These are phyloP conservation scores for Platalea minor DNA, from an alignment of 2,797 vertebrate genomes.

Conservation along the genomic window DNA sequence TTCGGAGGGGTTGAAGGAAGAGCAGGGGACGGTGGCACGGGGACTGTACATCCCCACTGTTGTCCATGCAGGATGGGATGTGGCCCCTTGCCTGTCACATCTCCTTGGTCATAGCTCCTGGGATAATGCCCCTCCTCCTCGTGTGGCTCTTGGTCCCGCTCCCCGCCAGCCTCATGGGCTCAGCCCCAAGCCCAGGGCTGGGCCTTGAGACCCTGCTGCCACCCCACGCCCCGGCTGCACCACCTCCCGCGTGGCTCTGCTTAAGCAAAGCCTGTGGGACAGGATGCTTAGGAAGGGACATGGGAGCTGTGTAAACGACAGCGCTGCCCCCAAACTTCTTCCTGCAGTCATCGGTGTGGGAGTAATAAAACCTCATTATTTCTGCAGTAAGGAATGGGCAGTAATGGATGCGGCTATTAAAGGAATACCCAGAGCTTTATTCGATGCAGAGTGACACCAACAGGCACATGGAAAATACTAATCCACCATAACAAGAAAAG, in stretches of 20 bases:
- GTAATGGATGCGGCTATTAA: accelerated
- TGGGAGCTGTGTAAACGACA: accelerated
- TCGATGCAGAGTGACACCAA: neutral
- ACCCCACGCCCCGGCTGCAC: neutral
- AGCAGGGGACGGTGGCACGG: neutral
- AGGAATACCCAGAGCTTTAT: neutral
- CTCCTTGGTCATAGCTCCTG: neutral
- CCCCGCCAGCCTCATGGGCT: neutral
- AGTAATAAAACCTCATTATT: neutral
- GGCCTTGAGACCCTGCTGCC: neutral
- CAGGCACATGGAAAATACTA: neutral
- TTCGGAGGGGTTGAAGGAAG: too few relatives aligned
- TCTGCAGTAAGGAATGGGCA: too few relatives aligned
- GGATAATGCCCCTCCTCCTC: neutral
- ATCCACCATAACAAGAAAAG: neutral
- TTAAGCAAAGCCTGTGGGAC: accelerated
- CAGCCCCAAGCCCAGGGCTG: neutral
- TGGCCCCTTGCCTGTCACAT: accelerated
- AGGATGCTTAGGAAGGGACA: accelerated
- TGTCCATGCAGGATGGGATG: neutral
- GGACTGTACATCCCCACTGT: accelerated
- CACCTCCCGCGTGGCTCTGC: neutral
- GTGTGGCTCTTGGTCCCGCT: accelerated
- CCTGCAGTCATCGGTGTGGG: accelerated
- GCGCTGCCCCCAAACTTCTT: neutral